Evolutionary conservation across 1,140 invertebrate species (phyloP).

Genomic region (Lordiphosa clarofinis): DNA sequence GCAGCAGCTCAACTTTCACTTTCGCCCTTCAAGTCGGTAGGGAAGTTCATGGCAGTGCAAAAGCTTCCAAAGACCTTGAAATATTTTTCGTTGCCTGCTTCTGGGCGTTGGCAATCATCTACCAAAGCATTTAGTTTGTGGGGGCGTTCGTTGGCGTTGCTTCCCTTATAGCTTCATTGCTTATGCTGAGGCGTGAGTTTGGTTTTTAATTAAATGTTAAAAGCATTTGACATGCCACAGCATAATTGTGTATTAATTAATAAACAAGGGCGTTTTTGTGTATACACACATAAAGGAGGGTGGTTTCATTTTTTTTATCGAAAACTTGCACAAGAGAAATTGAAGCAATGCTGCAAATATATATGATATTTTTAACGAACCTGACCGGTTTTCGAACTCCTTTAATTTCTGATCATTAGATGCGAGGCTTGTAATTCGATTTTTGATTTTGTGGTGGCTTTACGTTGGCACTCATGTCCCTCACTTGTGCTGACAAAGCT

Average conservation of each 20-base stretch:
- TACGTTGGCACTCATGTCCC: no score
- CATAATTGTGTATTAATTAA: constrained; percentile 52
- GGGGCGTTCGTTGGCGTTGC: constrained; percentile 3
- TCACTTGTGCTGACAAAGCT: no score
- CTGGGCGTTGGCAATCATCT: constrained; percentile 43
- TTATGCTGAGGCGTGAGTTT: constrained; percentile 37
- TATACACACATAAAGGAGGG: no score
- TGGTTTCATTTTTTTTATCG: no score
- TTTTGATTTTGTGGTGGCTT: no score
- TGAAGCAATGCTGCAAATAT: no score
- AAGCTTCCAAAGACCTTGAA: constrained; percentile 50
- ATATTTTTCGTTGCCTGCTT: constrained; percentile 34
- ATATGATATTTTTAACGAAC: no score
- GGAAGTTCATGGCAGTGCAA: constrained; percentile 64
- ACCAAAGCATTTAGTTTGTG: neutral
- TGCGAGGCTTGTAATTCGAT: no score
- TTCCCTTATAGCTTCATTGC: constrained; percentile 6
- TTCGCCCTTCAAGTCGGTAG: constrained; percentile 16
- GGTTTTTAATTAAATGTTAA: constrained; percentile 34
- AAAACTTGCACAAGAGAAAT: no score
- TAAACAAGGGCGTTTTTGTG: no score
- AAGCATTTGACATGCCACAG: constrained; percentile 22
- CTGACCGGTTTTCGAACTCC: no score
- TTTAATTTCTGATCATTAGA: no score
- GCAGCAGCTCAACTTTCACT: constrained; percentile 37